Evolutionary conservation across 64 coral and sea anemone species (phyloP).

Genomic region (Dendronephthya gigantea): DNA sequence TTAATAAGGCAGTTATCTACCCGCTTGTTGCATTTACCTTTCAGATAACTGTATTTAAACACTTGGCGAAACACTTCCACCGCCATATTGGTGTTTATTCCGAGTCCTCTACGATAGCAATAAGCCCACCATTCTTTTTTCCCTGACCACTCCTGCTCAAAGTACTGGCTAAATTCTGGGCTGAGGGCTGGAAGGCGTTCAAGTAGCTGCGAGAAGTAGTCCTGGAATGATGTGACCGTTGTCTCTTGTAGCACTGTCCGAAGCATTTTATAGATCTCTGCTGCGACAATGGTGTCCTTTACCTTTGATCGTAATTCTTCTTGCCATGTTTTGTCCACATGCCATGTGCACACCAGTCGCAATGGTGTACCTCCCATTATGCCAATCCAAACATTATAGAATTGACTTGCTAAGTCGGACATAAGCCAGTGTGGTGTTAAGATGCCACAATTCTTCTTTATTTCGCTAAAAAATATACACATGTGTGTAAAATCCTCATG

Average conservation of each 20-base stretch:
- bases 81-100: slow-evolving; percentile 62
- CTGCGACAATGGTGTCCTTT: slow-evolving; percentile 9
- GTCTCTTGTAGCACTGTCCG: not conserved
- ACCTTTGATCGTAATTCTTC: not conserved
- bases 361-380: not conserved
- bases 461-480: slow-evolving; percentile 36
- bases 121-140: slow-evolving; percentile 51
- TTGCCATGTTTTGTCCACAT: not conserved
- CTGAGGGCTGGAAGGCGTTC: slow-evolving; percentile 1
- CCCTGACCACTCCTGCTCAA: slow-evolving; percentile 27
- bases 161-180: not conserved
- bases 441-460: slow-evolving; percentile 16
- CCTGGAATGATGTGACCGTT: slow-evolving; percentile 1
- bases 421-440: not conserved
- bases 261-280: slow-evolving; percentile 20
- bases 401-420: not conserved
- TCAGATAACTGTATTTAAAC: slow-evolving; percentile 50
- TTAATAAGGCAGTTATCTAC: slow-evolving; percentile 41
- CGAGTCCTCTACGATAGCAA: slow-evolving; percentile 24
- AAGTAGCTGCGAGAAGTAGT: slow-evolving; percentile 15
- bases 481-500: slow-evolving; percentile 55
- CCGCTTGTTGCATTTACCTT: slow-evolving; percentile 49
- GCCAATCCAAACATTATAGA: slow-evolving; percentile 45
- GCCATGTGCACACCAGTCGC: not conserved
- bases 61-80: slow-evolving; percentile 47